Evolutionary conservation across 2,113 vertebrate genomes (phyloP), one percentile per base, ranked within the genome.

Genomic region (Bucco capensis): DNA sequence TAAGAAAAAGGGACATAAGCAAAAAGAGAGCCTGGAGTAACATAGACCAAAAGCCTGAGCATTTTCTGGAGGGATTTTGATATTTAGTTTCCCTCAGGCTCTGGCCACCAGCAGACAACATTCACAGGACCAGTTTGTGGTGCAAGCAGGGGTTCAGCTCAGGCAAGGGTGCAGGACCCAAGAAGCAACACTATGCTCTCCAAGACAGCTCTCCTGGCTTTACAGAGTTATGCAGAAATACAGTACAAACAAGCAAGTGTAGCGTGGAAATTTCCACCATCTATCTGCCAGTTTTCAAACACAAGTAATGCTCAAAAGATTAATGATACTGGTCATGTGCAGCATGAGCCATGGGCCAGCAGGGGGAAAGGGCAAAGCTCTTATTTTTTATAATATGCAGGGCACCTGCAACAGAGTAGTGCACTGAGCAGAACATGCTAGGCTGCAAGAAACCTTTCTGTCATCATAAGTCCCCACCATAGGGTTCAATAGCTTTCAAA

Each of bases 41-140:
- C 19, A 72, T 9, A 58, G 46, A 13, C 16, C 37, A 51, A 66
- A 38, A 35, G 16, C 19, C 30, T 18, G 28, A 79, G 50, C 5
- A 2, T 7, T 79, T 31, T 51, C 75, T 46, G 67, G 33, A 75
- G 37, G 28, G 37, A 35, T 49, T 2, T 46, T 30, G 50, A 2
- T 69, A 10, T 69, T 57, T 33, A 12, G 10, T 11, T 69, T 51
- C 44, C 38, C 37, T 28, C 19, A 19, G 44, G 44, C 57, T 82
- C 46, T 76, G 57, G 13, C 53, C 22, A 25, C n/a, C 40, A 73
- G 42, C 47, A 62, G 57, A 27, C n/a, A 57, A 10, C 2, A 3
- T 24, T 44, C 12, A 4, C 19, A 38, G 23, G 16, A 9, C 19
- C 0, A 0, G 35, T 19, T 1, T 2, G 3, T n/a, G 35, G 12